Conservation (phyloP, 2,113 vertebrate species). For the Pavo muticus region DNA sequence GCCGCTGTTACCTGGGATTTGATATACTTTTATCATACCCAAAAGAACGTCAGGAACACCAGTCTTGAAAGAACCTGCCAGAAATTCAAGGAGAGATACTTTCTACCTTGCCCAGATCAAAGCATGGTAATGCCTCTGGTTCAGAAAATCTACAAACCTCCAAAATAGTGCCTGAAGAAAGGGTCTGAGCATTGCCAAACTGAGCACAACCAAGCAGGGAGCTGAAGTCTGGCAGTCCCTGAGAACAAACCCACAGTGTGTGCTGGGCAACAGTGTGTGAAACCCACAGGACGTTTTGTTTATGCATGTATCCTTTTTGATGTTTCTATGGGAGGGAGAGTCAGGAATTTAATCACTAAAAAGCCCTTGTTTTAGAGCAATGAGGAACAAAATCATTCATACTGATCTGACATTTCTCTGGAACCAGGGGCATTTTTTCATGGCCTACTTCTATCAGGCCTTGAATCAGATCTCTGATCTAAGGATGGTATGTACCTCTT, state of each 20-base stretch:
- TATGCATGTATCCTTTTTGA: background rate
- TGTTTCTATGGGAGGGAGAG: background rate
- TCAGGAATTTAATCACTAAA: background rate
- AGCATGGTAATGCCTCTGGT: background rate
- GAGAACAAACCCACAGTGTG: background rate
- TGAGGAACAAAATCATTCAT: background rate
- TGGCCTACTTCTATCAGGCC: background rate
- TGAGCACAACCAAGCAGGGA: background rate
- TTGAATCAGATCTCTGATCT: background rate
- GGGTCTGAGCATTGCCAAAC: background rate
- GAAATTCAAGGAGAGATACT: background rate
- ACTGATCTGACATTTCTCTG: background rate
- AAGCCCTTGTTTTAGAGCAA: background rate
- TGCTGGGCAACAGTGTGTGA: accelerated
- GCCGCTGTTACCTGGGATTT: background rate
- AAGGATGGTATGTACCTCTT: background rate
- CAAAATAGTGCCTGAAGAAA: background rate
- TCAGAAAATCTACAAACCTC: background rate
- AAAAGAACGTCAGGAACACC: background rate
- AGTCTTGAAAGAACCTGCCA: background rate
- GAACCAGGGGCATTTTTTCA: background rate
- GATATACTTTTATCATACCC: background rate
- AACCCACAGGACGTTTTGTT: background rate
- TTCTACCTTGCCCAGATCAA: background rate
- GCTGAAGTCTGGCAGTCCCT: background rate